Base-by-base conservation (phyloP, 1,140 invertebrate species). In the Drosophila asahinai region DNA sequence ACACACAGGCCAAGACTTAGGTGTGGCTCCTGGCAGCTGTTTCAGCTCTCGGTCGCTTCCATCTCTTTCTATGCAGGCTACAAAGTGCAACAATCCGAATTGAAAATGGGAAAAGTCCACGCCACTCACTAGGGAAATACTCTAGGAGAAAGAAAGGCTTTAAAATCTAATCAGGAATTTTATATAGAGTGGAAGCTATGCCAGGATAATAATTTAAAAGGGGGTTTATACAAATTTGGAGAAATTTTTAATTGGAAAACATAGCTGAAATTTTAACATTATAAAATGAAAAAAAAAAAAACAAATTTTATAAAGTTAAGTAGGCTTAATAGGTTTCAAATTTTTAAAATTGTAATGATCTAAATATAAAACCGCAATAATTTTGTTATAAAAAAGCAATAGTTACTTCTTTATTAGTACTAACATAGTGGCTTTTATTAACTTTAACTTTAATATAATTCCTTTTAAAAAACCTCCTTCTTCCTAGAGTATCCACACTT, bases 51-150 rank as follows among this genome's bases (percentile, higher is more conserved):
- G 67, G 36, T 15, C 27, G 8, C 30, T 17, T 17, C 47, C 38
- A n/a, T 22, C 54, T n/a, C 22, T 19, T 38, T 6, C 12, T 14
- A 47, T 59, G 65, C 71, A 61, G 52, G 71, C 78, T 81, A 66
- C 83, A 89, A 90, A 90, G 86, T 90, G 86, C 86, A 90, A 90
- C 86, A 90, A 90, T 82, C 79, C 86, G 86, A 86, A 86, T 80
- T 80, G 63, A 70, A 86, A 90, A 70, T 65, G 84, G 55, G 72
- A 89, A 90, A 63, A 75, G 74, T 72, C 43, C 48, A 33, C 42
- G 43, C 59, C 62, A 55, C 67, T 64, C 62, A 61, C 42, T 48
- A 63, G 45, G 66, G 8, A 43, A 30, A 71, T 71, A 30, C 62
- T 30, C 64, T 71, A n/a, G n/a, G 17, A 17, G 14, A 6, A 14